A percentile compares a stretch with the other conserved stretches of the same genome.
Conservation (phyloP, 2,113 vertebrate genomes). For the Mystacornis crossleyi region DNA sequence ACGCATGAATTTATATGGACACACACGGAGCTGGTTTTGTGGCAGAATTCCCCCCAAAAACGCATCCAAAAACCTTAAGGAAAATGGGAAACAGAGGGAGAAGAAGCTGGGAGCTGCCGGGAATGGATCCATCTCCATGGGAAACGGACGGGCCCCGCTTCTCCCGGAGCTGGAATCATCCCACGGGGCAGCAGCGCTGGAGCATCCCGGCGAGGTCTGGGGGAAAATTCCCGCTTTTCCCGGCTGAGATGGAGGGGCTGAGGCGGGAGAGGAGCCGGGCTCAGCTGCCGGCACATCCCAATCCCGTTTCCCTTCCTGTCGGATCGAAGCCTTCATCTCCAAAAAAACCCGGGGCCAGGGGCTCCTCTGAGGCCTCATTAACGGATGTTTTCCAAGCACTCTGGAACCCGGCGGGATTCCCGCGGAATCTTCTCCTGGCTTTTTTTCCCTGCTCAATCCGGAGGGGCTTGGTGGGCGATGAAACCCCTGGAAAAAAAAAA, state of each 20-base stretch:
- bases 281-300: neutral
- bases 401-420: neutral
- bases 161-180: neutral
- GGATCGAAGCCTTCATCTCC: neutral
- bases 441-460: neutral
- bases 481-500: neutral
- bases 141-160: accelerated
- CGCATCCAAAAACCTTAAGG: neutral
- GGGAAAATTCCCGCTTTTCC: neutral
- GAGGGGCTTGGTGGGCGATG: neutral
- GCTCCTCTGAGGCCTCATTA: neutral
- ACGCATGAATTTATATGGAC: accelerated
- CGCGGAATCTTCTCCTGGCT: neutral
- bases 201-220: neutral
- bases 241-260: accelerated
- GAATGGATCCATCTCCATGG: neutral
- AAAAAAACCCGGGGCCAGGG: neutral
- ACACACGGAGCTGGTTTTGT: accelerated
- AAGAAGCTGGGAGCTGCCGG: neutral
- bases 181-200: accelerated
- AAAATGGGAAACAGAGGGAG: accelerated
- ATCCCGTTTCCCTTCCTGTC: accelerated
- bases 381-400: neutral
- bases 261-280: accelerated
- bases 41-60: neutral